Evolutionary conservation across 2,888 invertebrate species (phyloP), one percentile per base, ranked within the genome.

Genomic region (Ditula angustiorana): DNA sequence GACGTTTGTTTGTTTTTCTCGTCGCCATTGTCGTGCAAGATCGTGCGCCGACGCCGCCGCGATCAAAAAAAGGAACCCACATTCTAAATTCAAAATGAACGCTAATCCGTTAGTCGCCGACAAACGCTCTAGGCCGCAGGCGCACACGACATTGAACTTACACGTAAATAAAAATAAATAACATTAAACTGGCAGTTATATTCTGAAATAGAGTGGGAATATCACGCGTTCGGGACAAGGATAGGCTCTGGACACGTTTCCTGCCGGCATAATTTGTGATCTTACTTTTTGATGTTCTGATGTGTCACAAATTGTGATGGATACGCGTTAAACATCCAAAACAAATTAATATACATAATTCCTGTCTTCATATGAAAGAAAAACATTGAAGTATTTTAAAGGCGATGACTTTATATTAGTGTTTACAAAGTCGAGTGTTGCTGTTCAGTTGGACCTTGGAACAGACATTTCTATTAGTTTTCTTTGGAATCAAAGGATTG

Each of bases 101-200:
- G 41, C 11, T 52, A 35, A 47, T 47, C 53, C 59, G 53, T 35
- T 44, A 7, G 33, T 28, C 28, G 33, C 28, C 47, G 59, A 49
- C 60, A 10, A n/a, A 24, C 30, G 46, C 63, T 68, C 69, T 67
- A 67, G 70, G 69, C 57, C 67, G 58, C 58, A 35, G 8, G 59
- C 60, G 55, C 21, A 53, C 52, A 50, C 61, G 87, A 83, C 87
- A 88, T 87, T 89, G 88, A 89, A 86, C 86, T 86, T 86, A 83
- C 70, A 76, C 79, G 72, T 78, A 82, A 80, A 78, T 79, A 78
- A 74, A 77, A 79, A 71, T 75, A 75, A 74, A 69, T 75, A 69
- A 69, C 58, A 57, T 35, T 63, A 50, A 26, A 64, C 58, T 64
- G 63, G 35, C 44, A 19, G 41, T 61, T 52, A 46, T 67, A 72